Conservation (phyloP, 2,888 invertebrate species). For the Phania funesta region DNA sequence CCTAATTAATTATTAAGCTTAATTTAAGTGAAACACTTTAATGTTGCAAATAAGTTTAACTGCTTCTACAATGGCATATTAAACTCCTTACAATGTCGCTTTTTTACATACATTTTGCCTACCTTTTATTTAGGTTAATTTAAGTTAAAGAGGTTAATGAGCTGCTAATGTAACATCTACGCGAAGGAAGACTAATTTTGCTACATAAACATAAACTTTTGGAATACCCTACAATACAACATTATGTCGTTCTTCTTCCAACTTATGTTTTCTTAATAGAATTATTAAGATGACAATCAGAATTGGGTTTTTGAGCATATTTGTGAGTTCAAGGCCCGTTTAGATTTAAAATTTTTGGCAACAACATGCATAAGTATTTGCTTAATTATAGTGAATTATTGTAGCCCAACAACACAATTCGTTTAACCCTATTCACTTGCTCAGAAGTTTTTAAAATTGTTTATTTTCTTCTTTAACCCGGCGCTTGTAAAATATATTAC, state of each 20-base stretch:
- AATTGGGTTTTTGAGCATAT: no score
- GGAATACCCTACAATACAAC: background rate
- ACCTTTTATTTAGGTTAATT: background rate
- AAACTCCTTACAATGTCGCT: no score
- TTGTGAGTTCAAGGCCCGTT: no score
- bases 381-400: background rate
- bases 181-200: background rate
- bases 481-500: conserved; percentile 57
- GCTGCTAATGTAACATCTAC: conserved; percentile 10
- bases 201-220: background rate
- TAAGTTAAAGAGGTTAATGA: conserved; percentile 48
- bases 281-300: no score
- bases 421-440: background rate
- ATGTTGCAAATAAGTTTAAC: background rate
- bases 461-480: conserved; percentile 42
- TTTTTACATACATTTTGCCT: no score
- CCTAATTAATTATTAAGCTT: no score
- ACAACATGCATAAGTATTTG: no score
- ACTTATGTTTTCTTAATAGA: no score
- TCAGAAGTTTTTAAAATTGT: background rate
- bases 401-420: background rate
- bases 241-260: no score
- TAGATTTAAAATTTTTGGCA: no score
- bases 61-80: no score
- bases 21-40: background rate